Evolutionary conservation across 2,888 invertebrate species (phyloP).

Genomic region (Dastarcus helophoroides): DNA sequence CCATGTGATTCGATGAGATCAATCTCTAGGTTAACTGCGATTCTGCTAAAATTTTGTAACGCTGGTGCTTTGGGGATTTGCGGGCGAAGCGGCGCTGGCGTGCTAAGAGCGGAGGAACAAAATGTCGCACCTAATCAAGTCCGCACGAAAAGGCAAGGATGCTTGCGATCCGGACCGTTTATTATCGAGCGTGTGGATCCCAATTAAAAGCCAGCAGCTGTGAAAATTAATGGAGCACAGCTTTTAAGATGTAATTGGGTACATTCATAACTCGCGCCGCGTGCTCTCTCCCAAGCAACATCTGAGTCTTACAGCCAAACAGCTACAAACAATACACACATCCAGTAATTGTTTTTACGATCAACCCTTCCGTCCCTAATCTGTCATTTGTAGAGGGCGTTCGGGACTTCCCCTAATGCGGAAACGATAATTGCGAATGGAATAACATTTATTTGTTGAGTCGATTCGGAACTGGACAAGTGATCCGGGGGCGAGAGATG

Average conservation of each 20-base stretch:
- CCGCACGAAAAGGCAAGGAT: conserved; percentile 11
- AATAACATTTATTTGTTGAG: conserved; percentile 25
- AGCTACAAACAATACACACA: conserved; percentile 22
- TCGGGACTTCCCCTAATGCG: conserved; percentile 27
- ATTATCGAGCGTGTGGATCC: conserved; percentile 46
- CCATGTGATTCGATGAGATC: too few relatives aligned
- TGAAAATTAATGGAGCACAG: conserved; percentile 52
- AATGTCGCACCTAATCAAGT: conserved; percentile 21
- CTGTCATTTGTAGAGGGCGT: conserved; percentile 12
- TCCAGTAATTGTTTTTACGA: conserved; percentile 26
- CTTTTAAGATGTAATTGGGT: conserved; percentile 53
- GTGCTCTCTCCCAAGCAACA: conserved; percentile 19
- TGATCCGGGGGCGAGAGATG: conserved; percentile 13
- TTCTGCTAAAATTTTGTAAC: too few relatives aligned
- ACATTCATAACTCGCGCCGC: conserved; percentile 43
- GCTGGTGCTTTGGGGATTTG: neutral
- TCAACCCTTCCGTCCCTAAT: conserved; percentile 21
- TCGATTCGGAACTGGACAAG: conserved; percentile 11
- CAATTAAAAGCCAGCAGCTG: conserved; percentile 53
- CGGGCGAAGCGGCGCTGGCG: conserved; percentile 1
- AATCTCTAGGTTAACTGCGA: too few relatives aligned
- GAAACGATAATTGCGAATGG: conserved; percentile 38
- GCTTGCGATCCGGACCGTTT: conserved; percentile 29
- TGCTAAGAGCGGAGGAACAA: too few relatives aligned
- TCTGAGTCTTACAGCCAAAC: conserved; percentile 25